A percentile compares a stretch with the other conserved stretches of the same genome.
Conservation (phyloP, 2,797 vertebrate genomes). For the Heliangelus exortis region DNA sequence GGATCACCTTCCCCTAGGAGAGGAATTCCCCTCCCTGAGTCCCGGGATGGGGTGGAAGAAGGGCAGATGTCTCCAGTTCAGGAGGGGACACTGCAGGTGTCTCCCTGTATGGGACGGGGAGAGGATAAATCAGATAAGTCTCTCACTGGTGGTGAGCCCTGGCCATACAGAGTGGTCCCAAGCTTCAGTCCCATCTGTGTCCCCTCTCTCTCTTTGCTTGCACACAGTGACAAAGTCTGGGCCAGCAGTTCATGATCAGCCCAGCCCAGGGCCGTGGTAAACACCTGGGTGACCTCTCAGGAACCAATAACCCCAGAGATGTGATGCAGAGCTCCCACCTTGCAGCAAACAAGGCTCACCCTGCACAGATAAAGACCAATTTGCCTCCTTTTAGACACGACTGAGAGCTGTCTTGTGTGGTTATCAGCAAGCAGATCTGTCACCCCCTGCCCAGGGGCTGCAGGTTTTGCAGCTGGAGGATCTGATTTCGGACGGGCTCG, state of each 20-base stretch:
- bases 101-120: accelerated
- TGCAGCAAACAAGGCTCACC: background rate
- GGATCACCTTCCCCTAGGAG: background rate
- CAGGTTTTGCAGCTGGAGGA: background rate
- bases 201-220: background rate
- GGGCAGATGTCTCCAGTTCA: background rate
- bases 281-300: background rate
- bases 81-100: background rate
- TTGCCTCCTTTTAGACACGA: background rate
- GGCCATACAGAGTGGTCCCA: background rate
- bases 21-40: too few species aligned
- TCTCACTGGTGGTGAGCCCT: background rate
- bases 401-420: background rate
- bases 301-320: background rate
- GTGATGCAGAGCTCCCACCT: background rate
- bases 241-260: background rate
- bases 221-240: background rate
- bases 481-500: accelerated
- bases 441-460: background rate
- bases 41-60: background rate
- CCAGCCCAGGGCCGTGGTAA: accelerated
- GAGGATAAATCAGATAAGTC: too few species aligned
- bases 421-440: background rate
- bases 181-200: background rate
- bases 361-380: background rate